These are phyloP conservation scores for Stegodyphus dumicola DNA, from an alignment of 1,140 invertebrate species.

Conservation along the genomic window DNA sequence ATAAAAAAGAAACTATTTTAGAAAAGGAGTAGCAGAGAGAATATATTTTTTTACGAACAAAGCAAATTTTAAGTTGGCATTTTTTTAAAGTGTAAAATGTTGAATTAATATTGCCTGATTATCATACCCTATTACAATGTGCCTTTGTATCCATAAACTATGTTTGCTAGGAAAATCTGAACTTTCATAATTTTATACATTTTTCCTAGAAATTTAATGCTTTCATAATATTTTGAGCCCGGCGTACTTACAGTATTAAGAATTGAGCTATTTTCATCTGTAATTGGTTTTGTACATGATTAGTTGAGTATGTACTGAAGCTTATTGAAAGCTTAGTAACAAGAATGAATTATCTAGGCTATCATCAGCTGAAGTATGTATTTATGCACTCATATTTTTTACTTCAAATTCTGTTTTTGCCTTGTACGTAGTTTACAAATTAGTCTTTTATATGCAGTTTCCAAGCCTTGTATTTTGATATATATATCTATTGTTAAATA, in stretches of 20 bases:
- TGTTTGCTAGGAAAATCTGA: constrained; percentile 27
- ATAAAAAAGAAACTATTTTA: neutral
- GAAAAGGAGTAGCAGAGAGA: constrained; percentile 11
- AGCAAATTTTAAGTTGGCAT: constrained; percentile 33
- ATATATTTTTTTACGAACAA: constrained; percentile 60
- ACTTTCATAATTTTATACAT: constrained; percentile 43
- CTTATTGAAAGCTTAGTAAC: neutral
- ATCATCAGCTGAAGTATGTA: neutral
- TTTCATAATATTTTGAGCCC: constrained; percentile 47
- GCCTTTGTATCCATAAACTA: constrained; percentile 44
- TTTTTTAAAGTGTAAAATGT: constrained; percentile 38
- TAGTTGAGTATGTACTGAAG: neutral
- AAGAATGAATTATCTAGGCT: too few species aligned
- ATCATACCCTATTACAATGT: constrained; percentile 33
- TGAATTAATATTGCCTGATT: constrained; percentile 17
- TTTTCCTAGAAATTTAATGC: constrained; percentile 11
- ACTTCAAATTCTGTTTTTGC: constrained; percentile 29
- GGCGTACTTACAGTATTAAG: constrained; percentile 59
- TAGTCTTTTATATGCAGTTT: constrained; percentile 47
- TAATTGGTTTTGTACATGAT: constrained; percentile 2
- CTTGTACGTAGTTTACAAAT: constrained; percentile 48
- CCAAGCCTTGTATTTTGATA: constrained; percentile 41
- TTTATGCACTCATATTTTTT: constrained; percentile 2
- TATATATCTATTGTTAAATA: constrained; percentile 55
- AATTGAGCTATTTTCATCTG: constrained; percentile 26